A percentile compares a stretch with the other conserved stretches of the same genome.
Evolutionary conservation across 1,140 invertebrate species (phyloP).

Genomic region (Drosophila kohkoa): DNA sequence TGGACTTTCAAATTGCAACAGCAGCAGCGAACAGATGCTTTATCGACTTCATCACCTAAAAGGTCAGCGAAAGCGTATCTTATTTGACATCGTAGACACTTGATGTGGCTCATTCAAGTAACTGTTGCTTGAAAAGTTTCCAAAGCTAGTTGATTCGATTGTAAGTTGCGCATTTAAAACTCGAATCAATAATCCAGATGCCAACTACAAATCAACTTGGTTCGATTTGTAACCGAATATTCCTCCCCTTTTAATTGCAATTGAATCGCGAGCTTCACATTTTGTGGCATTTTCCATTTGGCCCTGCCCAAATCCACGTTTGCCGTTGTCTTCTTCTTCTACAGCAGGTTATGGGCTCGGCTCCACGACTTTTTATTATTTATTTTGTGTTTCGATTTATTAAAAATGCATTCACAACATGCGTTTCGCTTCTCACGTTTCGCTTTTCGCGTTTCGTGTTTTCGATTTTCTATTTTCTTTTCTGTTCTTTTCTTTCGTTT

Average conservation of each 20-base stretch:
- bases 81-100: no score
- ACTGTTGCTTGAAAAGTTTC: no score
- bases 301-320: neutral
- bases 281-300: constrained; percentile 6
- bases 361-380: neutral
- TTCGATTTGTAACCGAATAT: neutral
- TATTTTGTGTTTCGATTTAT: constrained; percentile 51
- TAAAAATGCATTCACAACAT: constrained; percentile 56
- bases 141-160: no score
- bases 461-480: neutral
- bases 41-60: no score
- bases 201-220: no score
- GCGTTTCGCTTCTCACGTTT: constrained; percentile 44
- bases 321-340: neutral
- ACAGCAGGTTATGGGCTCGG: no score
- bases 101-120: no score
- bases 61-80: no score
- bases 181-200: no score
- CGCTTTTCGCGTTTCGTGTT: neutral
- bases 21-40: no score
- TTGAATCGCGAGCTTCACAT: neutral
- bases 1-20: no score
- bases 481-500: neutral
- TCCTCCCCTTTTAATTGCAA: neutral
- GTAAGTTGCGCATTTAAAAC: no score